These are phyloP conservation scores for Takifugu bimaculatus DNA, from an alignment of 2,113 vertebrate species.

Conservation along the genomic window DNA sequence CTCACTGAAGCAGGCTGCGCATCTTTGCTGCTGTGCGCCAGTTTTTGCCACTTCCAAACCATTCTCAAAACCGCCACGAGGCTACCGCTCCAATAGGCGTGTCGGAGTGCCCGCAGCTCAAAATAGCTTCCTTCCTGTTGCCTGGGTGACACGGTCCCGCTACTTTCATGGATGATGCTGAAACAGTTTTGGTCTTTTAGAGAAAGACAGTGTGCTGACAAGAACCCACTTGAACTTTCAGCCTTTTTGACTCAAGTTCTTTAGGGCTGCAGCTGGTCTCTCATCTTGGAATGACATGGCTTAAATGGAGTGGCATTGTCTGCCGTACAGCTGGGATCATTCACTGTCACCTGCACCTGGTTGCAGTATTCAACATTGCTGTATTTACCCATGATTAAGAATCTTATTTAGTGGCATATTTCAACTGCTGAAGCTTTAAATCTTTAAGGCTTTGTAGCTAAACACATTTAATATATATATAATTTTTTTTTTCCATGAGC, in stretches of 20 bases:
- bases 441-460: background rate
- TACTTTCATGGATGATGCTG: slow-evolving; percentile 58
- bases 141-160: slow-evolving; percentile 68
- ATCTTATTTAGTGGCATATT: no score
- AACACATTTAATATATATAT: background rate
- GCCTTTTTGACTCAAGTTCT: slow-evolving; percentile 28
- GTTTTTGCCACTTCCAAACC: slow-evolving; percentile 12
- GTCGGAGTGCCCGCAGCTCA: slow-evolving; percentile 55
- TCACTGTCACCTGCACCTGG: background rate
- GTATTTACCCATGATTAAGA: no score
- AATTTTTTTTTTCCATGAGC: background rate
- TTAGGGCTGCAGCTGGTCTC: slow-evolving; percentile 43
- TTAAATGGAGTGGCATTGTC: slow-evolving; percentile 31
- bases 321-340: slow-evolving; percentile 30
- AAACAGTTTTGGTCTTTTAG: slow-evolving; percentile 44
- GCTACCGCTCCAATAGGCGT: slow-evolving; percentile 38
- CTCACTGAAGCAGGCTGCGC: slow-evolving; percentile 2
- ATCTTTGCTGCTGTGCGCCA: slow-evolving; percentile 17
- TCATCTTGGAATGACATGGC: slow-evolving; percentile 14
- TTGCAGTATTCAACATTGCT: background rate
- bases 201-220: slow-evolving; percentile 32
- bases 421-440: background rate
- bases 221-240: slow-evolving; percentile 48
- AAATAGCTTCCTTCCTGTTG: slow-evolving; percentile 75
- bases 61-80: slow-evolving; percentile 19